Evolutionary conservation across 2,113 vertebrate species (phyloP).

Genomic region (Leptosomus discolor): DNA sequence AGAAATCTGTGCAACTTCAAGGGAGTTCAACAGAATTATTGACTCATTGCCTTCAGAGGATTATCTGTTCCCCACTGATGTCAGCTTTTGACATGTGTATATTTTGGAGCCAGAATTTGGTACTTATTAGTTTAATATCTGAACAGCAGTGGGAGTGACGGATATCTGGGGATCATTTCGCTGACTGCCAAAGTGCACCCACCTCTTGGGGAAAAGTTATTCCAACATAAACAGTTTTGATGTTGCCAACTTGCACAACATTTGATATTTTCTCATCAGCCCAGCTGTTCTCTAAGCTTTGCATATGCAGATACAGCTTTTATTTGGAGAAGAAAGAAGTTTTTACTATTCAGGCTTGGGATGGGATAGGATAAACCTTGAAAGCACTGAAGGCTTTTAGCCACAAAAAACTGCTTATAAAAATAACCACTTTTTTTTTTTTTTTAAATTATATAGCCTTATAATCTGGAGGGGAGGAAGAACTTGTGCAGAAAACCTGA

Average conservation of each 20-base stretch:
- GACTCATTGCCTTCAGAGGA: neutral
- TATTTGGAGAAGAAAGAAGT: neutral
- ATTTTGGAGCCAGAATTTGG: neutral
- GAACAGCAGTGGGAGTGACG: neutral
- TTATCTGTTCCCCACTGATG: neutral
- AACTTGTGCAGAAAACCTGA: neutral
- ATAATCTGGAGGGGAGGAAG: neutral
- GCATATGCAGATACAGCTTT: neutral
- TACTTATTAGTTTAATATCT: neutral
- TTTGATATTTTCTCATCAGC: neutral
- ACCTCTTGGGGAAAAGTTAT: neutral
- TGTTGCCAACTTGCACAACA: neutral
- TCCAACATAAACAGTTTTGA: constrained; percentile 4
- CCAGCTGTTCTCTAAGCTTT: neutral
- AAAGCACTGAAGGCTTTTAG: neutral
- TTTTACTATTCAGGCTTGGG: neutral
- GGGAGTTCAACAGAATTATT: neutral
- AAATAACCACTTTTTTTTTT: too few species aligned
- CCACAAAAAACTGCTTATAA: neutral
- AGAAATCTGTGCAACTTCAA: neutral
- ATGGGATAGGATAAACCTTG: neutral
- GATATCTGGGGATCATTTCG: neutral
- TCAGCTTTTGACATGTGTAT: neutral
- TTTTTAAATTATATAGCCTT: neutral
- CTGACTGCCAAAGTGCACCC: neutral